Base-by-base conservation (phyloP, 2,888 invertebrate species). In the Taphrorychus bicolor region DNA sequence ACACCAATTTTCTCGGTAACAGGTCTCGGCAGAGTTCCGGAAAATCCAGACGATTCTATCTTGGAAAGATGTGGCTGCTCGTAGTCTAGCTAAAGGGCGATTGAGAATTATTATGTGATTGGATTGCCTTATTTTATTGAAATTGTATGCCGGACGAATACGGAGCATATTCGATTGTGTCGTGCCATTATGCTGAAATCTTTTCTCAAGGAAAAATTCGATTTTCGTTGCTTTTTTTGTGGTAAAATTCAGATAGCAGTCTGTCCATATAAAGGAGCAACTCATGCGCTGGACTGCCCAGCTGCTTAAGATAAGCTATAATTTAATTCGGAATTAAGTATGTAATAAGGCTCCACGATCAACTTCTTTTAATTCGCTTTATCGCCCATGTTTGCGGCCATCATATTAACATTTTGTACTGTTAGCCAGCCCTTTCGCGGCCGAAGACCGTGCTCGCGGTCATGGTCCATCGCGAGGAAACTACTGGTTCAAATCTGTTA, bases 341-440 rank as follows among this genome's bases (percentile, higher is more conserved):
- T 63, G 62, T 63, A 63, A 63, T 63, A 63, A 56, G 62, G 62
- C 41, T 18, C 49, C 49, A 63, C 62, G 56, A 57, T 19, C 19
- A 2, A 41, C 9, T 17, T 16, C n/a, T 24, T 64, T 64, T 64
- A 19, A 64, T 63, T 63, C 48, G 41, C 56, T 49, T 49, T 48
- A 32, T 49, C 45, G 45, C 21, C 9, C 14, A 18, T 41, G 21
- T 24, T 16, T 24, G 42, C 16, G 21, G 14, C 42, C 23, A 32
- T 58, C 51, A n/a, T 57, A 64, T 64, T 58, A 64, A 51, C 58
- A 58, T 64, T 52, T 64, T 64, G 41, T 64, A 58, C 63, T 57
- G 63, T 64, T 64, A 64, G 51, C 11, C 40, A 64, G 40, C 58
- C 57, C 48, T 54, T 54, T 54, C 24, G 42, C 22, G 60, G 41